Base-by-base conservation (phyloP, 2,888 invertebrate genomes). In the Aleiodes testaceus region DNA sequence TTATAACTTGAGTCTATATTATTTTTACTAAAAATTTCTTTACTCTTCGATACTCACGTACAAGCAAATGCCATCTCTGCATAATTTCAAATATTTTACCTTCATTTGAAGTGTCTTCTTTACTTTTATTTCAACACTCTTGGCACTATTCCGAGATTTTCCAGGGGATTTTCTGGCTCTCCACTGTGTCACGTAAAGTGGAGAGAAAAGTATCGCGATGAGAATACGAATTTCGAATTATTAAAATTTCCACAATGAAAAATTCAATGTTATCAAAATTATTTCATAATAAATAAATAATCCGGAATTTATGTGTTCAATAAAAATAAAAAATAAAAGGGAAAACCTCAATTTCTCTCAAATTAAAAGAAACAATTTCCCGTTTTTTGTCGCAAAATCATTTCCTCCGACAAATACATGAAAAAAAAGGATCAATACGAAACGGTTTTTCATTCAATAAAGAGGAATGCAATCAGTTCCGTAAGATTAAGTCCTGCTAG, bases 81-180 rank as follows among this genome's bases (percentile, higher is more conserved):
- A 36, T 59, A 59, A 59, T 42, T 59, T 59, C 18, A 11, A 59
- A 16, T 14, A 59, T 59, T 59, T 59, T 59, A 30, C 42, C n/a
- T 16, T 59, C 42, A 42, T 59, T 59, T 18, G 16, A 42, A 16
- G 42, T 47, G 11, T 14, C 12, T n/a, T 3, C 16, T 11, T 59
- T 11, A 14, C n/a, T 36, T 59, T 30, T 59, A 30, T 18, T 36
- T 36, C 30, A 11, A 59, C 16, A 18, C 53, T 53, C 53, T 53
- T 53, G 53, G 53, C 53, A 53, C 22, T 26, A n/a, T 20, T 26
- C 22, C 26, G 53, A 53, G 53, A 26, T 7, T 26, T 53, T 14
- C n/a, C 4, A 36, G 16, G 26, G 53, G 53, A 53, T 53, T 53
- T 53, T 22, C 22, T n/a, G n/a, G n/a, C n/a, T n/a, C n/a, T 16